Percentiles rank a stretch among this genome's conserved stretches.
Conservation (phyloP, 2,797 vertebrate genomes). For the Eupleurogrammus muticus region DNA sequence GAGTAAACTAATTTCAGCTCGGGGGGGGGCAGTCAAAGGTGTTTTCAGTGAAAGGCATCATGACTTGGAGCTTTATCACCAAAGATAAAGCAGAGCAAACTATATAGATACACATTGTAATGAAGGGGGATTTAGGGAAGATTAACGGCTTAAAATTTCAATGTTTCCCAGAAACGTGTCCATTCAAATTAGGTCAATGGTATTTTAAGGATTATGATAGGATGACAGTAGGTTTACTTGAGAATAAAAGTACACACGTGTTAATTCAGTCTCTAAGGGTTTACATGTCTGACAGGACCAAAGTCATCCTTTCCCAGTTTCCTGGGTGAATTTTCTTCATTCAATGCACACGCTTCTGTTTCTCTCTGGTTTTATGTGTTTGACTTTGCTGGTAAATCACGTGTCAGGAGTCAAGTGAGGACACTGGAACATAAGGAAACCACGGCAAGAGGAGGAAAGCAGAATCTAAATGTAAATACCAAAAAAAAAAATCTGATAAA, state of each 20-base stretch:
- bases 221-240: slow-evolving; percentile 51
- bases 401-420: slow-evolving; percentile 22
- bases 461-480: slow-evolving; percentile 17
- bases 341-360: neutral
- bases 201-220: slow-evolving; percentile 64
- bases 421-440: slow-evolving; percentile 24
- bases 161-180: slow-evolving; percentile 59
- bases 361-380: slow-evolving; percentile 6
- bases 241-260: slow-evolving; percentile 44
- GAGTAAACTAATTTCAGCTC: slow-evolving; percentile 40
- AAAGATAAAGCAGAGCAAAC: slow-evolving; percentile 44
- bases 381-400: neutral
- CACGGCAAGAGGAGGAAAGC: slow-evolving; percentile 17
- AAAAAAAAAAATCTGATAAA: slow-evolving; percentile 6
- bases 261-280: slow-evolving; percentile 43
- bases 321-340: slow-evolving; percentile 15
- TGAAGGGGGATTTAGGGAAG: slow-evolving; percentile 58
- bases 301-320: slow-evolving; percentile 16
- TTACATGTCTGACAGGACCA: slow-evolving; percentile 33
- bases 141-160: slow-evolving; percentile 64
- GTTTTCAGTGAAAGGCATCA: slow-evolving; percentile 39
- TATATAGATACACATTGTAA: slow-evolving; percentile 49
- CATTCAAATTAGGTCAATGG: slow-evolving; percentile 60
- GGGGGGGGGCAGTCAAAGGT: slow-evolving; percentile 18
- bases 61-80: slow-evolving; percentile 31